These are phyloP conservation scores for Menidia beryllina DNA, from an alignment of 2,113 vertebrate genomes.

Conservation along the genomic window DNA sequence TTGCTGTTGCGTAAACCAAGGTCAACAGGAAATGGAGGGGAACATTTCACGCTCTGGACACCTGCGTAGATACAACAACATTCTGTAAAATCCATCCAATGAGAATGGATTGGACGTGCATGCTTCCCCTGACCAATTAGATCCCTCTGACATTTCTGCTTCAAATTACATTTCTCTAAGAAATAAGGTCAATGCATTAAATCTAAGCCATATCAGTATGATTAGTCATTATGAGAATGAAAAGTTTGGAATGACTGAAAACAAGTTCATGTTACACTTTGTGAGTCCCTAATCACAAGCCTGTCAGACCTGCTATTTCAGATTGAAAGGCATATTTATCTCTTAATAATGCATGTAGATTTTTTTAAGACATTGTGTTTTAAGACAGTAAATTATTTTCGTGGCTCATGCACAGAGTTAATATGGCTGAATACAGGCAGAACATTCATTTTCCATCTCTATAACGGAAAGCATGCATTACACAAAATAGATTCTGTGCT, in stretches of 20 bases:
- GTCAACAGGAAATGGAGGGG: no score
- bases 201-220: conserved; percentile 39
- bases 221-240: conserved; percentile 51
- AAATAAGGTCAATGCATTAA: conserved; percentile 47
- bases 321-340: conserved; percentile 52
- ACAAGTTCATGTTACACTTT: conserved; percentile 39
- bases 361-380: conserved; percentile 39
- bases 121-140: conserved; percentile 3
- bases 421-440: conserved; percentile 17
- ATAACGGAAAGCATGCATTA: conserved; percentile 20
- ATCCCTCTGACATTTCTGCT: conserved; percentile 30
- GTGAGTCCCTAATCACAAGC: conserved; percentile 41
- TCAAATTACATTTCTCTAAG: conserved; percentile 25
- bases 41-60: neutral
- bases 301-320: conserved; percentile 52
- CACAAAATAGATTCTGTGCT: conserved; percentile 23
- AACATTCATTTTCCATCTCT: conserved; percentile 10
- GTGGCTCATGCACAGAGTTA: conserved; percentile 32
- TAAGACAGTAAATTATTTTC: no score
- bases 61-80: neutral
- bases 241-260: conserved; percentile 37
- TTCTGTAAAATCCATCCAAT: neutral
- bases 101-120: neutral
- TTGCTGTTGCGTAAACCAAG: no score
- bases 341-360: conserved; percentile 37